These are phyloP conservation scores for Catocala fraxini DNA, from an alignment of 2,888 invertebrate species.

Conservation along the genomic window DNA sequence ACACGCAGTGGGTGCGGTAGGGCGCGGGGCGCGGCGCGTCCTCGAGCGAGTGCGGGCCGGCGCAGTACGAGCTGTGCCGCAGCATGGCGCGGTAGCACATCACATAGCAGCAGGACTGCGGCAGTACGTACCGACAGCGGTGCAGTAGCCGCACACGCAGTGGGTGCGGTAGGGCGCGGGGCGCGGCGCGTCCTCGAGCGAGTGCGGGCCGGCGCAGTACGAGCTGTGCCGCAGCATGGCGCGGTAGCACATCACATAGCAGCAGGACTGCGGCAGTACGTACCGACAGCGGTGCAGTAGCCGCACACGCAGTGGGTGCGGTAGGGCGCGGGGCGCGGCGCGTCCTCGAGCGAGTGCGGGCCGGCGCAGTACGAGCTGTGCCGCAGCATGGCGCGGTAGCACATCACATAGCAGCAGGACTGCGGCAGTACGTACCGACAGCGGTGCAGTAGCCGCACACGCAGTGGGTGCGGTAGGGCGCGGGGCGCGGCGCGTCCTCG, in stretches of 20 bases:
- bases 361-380: constrained; percentile 91
- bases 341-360: constrained; percentile 89
- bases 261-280: background rate
- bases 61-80: constrained; percentile 90
- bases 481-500: constrained; percentile 84
- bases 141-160: constrained; percentile 89
- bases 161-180: constrained; percentile 89
- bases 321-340: constrained; percentile 87
- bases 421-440: constrained; percentile 26
- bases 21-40: constrained; percentile 87
- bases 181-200: constrained; percentile 84
- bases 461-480: constrained; percentile 91
- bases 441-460: constrained; percentile 86
- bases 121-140: constrained; percentile 37
- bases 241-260: constrained; percentile 89
- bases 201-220: constrained; percentile 91
- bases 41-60: constrained; percentile 90
- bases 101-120: too few species aligned
- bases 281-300: constrained; percentile 53
- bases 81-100: constrained; percentile 94
- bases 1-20: constrained; percentile 92
- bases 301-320: constrained; percentile 93
- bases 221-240: constrained; percentile 92
- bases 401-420: constrained; percentile 76
- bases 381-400: constrained; percentile 93